Evolutionary conservation across 2,888 invertebrate species (phyloP).

Genomic region (Fragum sueziense): DNA sequence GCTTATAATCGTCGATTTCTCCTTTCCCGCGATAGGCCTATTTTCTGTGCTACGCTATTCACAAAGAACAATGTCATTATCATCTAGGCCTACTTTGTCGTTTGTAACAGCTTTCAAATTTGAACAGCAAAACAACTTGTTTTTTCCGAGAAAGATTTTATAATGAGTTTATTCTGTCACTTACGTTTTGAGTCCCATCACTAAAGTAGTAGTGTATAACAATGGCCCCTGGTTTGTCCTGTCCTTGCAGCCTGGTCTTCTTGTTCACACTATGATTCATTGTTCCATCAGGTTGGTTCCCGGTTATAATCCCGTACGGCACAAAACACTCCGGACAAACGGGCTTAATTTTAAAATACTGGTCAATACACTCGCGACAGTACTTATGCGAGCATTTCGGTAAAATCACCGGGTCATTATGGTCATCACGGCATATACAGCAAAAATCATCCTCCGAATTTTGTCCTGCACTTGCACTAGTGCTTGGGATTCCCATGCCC

Average conservation of each 20-base stretch:
- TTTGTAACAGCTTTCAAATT: no score
- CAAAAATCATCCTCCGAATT: constrained; percentile 42
- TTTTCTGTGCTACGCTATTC: no score
- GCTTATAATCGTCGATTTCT: no score
- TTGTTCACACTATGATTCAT: constrained; percentile 50
- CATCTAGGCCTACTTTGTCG: no score
- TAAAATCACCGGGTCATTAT: constrained; percentile 54
- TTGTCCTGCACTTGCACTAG: not conserved
- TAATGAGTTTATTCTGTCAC: not conserved
- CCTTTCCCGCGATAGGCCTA: no score
- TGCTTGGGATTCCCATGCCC: not conserved
- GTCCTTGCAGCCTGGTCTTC: constrained; percentile 52
- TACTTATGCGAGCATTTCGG: constrained; percentile 64
- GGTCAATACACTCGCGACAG: constrained; percentile 61
- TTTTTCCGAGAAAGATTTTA: not conserved
- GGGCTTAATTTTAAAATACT: constrained; percentile 60
- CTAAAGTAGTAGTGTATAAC: constrained; percentile 57
- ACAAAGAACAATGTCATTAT: no score
- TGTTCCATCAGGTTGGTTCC: constrained; percentile 60
- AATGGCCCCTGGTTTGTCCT: constrained; percentile 52
- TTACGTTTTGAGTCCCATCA: constrained; percentile 64
- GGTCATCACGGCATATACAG: constrained; percentile 58
- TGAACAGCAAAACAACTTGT: not conserved
- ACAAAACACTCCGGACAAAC: constrained; percentile 64
- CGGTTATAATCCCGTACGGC: constrained; percentile 60